A percentile compares a stretch with the other conserved stretches of the same genome.
Evolutionary conservation across 2,797 vertebrate species (phyloP).

Genomic region (Alauda arvensis): DNA sequence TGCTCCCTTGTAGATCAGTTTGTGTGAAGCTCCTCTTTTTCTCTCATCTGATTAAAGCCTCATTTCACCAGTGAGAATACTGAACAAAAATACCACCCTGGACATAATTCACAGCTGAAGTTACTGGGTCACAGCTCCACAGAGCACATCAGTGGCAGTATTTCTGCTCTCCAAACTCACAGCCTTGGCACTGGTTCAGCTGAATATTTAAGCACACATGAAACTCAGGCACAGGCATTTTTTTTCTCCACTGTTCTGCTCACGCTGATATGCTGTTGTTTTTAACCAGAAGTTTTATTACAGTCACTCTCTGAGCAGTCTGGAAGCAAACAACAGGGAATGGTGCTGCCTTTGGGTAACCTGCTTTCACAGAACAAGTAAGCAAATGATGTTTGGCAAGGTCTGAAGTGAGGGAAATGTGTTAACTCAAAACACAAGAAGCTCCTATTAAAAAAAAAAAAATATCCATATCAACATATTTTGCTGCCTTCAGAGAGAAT

Average conservation of each 20-base stretch:
- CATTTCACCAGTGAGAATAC: neutral
- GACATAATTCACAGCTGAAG: neutral
- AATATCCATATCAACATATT: conserved; percentile 54
- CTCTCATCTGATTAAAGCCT: neutral
- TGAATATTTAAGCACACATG: neutral
- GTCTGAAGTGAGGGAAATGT: neutral
- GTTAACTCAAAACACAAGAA: conserved; percentile 47
- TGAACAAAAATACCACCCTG: neutral
- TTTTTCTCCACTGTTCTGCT: neutral
- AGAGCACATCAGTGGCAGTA: neutral
- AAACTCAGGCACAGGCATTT: neutral
- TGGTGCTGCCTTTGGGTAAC: conserved; percentile 9
- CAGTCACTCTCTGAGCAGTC: neutral
- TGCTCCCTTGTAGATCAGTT: neutral
- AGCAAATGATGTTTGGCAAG: conserved; percentile 31
- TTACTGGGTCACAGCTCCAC: neutral
- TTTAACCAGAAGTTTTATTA: neutral
- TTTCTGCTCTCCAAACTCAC: neutral
- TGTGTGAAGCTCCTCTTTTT: neutral
- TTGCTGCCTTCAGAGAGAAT: conserved; percentile 33
- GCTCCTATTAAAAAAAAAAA: conserved; percentile 17
- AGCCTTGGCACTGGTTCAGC: neutral
- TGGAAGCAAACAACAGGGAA: neutral
- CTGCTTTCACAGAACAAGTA: neutral
- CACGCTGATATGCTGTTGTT: neutral